Evolutionary conservation across 2,113 vertebrate genomes (phyloP).

Genomic region (Paradoxurus hermaphroditus): DNA sequence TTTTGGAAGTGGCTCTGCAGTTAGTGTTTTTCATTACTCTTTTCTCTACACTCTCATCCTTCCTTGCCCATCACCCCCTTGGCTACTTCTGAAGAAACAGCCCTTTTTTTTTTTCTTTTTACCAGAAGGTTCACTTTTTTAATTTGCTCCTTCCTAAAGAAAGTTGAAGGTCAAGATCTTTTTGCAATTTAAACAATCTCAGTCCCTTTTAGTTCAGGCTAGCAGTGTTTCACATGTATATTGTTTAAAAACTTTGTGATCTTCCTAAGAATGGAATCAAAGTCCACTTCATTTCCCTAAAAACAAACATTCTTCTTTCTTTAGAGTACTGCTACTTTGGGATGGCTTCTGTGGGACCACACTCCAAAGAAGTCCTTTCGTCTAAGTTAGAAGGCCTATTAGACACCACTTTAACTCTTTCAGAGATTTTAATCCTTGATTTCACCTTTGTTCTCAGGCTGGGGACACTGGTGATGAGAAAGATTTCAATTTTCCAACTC

Average conservation of each 20-base stretch:
- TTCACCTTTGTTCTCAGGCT: background rate
- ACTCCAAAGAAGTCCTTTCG: background rate
- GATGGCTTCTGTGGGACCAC: background rate
- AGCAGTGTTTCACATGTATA: background rate
- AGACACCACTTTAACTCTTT: background rate
- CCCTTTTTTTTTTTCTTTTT: background rate
- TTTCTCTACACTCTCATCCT: background rate
- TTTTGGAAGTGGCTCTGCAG: background rate
- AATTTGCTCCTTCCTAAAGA: background rate
- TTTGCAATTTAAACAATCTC: background rate
- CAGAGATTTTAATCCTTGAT: conserved; percentile 10
- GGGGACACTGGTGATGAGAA: background rate
- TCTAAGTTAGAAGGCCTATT: background rate
- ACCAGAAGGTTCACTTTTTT: background rate
- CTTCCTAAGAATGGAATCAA: conserved; percentile 11
- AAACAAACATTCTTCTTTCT: background rate
- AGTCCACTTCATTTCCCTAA: background rate
- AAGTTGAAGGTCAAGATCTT: background rate
- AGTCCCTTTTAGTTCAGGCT: background rate
- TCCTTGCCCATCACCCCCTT: background rate
- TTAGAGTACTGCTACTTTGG: background rate
- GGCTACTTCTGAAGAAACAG: background rate
- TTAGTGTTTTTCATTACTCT: background rate
- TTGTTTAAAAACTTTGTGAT: conserved; percentile 20
- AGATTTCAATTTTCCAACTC: background rate